Percentiles rank a stretch among this genome's conserved stretches.
Evolutionary conservation across 1,140 invertebrate genomes (phyloP).

Genomic region (Frieseomelitta varia): DNA sequence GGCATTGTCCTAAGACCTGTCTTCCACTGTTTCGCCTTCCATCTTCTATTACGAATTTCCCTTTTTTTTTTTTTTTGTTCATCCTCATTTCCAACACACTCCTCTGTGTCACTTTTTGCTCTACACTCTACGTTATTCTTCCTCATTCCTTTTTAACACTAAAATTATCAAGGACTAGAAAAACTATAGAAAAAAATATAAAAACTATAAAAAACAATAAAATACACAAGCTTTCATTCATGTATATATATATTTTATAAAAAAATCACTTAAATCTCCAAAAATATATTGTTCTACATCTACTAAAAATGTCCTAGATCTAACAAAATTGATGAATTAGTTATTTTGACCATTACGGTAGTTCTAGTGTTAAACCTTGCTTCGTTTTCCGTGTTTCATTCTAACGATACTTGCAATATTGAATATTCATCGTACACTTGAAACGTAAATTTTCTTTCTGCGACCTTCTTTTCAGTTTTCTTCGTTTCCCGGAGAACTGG

Average conservation of each 20-base stretch:
- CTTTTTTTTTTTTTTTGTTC: neutral
- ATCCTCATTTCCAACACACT: slow-evolving; percentile 5
- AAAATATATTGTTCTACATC: too few species aligned
- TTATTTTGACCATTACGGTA: too few species aligned
- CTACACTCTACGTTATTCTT: neutral
- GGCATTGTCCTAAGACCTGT: slow-evolving; percentile 56
- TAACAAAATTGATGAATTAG: too few species aligned
- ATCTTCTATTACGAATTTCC: slow-evolving; percentile 21
- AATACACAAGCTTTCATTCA: too few species aligned
- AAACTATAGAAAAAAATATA: too few species aligned
- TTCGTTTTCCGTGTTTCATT: neutral
- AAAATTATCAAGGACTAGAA: too few species aligned
- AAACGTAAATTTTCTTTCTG: neutral
- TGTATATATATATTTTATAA: too few species aligned
- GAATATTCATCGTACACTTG: neutral
- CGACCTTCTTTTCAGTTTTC: neutral
- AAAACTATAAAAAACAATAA: too few species aligned
- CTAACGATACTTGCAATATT: neutral
- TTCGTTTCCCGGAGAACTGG: slow-evolving; percentile 9
- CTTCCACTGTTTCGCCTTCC: slow-evolving; percentile 6
- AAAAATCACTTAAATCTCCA: too few species aligned
- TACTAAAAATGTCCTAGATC: too few species aligned
- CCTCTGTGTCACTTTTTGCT: neutral
- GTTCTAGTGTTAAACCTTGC: neutral
- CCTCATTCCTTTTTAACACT: too few species aligned